phyloP scores from a whole-genome alignment of 2,888 invertebrate genomes.

The Hemithea aestivaria region DNA sequence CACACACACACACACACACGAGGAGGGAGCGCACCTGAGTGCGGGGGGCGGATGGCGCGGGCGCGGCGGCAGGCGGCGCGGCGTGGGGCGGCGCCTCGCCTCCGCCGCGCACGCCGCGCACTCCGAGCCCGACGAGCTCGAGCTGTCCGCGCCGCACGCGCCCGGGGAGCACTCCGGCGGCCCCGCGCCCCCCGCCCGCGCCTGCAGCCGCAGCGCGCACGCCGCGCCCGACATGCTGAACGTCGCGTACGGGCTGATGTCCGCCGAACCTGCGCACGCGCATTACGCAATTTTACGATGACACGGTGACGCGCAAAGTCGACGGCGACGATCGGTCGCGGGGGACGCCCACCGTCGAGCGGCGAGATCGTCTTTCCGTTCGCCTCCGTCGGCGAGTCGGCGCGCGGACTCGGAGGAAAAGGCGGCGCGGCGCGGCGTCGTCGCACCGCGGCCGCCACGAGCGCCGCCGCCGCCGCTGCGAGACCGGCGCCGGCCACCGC shows the following conservation, averaged over 20 bases:
- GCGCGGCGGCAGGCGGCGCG: conserved; percentile 38
- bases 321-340: too few species aligned
- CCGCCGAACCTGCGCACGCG: conserved; percentile 72
- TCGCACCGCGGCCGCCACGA: conserved; percentile 20
- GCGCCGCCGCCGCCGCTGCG: conserved; percentile 26
- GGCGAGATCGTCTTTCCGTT: conserved; percentile 48
- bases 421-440: conserved; percentile 37
- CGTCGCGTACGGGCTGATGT: conserved; percentile 87
- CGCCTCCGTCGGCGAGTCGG: too few species aligned
- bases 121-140: conserved; percentile 65
- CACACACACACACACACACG: too few species aligned
- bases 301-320: too few species aligned
- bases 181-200: conserved; percentile 49
- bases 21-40: not conserved
- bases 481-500: conserved; percentile 19
- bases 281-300: not conserved
- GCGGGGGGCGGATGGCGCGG: not conserved
- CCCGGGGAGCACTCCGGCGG: conserved; percentile 39
- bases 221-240: conserved; percentile 81
- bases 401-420: conserved; percentile 51
- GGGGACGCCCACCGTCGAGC: conserved; percentile 45
- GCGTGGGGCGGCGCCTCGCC: too few species aligned
- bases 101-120: conserved; percentile 63
- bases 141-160: conserved; percentile 52
- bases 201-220: conserved; percentile 53